Evolutionary conservation across 2,797 vertebrate genomes (phyloP).

Genomic region (Pseudochirops corinnae): DNA sequence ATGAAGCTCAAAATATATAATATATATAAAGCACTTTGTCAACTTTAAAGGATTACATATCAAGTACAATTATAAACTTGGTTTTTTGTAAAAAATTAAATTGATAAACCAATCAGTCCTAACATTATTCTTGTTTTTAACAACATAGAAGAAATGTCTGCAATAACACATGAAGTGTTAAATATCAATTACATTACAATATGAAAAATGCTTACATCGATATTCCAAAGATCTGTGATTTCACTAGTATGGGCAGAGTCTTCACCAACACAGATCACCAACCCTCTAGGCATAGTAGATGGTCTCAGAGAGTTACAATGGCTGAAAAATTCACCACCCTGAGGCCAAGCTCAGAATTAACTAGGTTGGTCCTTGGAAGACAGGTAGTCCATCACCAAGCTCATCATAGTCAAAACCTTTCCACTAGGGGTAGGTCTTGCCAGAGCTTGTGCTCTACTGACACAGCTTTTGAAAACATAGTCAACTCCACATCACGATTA

Average conservation of each 20-base stretch:
- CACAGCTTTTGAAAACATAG: background rate
- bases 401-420: background rate
- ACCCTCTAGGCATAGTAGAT: background rate
- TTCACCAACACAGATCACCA: background rate
- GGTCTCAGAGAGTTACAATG: background rate
- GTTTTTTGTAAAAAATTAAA: background rate
- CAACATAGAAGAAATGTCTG: constrained; percentile 31
- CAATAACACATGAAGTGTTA: constrained; percentile 33
- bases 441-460: background rate
- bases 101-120: background rate
- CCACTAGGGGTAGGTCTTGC: background rate
- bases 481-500: background rate
- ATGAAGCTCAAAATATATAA: background rate
- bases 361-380: background rate
- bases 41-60: background rate
- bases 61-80: background rate
- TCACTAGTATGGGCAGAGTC: background rate
- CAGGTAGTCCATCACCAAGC: background rate
- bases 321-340: background rate
- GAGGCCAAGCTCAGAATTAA: background rate
- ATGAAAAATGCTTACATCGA: background rate
- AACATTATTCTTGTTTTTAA: constrained; percentile 28
- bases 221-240: background rate
- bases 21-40: background rate
- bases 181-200: background rate